Percentiles rank a stretch among this genome's conserved stretches.
These are phyloP conservation scores for Anisognathus igniventris DNA, from an alignment of 2,797 vertebrate species.

Conservation along the genomic window DNA sequence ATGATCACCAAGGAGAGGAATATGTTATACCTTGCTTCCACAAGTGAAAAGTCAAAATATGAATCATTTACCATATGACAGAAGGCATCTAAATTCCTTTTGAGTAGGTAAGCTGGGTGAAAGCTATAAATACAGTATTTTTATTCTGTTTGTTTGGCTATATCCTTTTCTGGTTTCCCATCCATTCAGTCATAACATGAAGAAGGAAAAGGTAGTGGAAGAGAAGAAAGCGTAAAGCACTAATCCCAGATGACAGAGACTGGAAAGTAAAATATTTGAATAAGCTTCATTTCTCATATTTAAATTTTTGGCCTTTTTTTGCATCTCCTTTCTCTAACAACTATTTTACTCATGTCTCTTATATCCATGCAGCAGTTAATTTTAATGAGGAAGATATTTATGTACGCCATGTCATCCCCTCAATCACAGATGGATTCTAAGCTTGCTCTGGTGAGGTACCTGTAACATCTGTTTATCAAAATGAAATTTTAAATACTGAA, in stretches of 20 bases:
- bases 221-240: conserved; percentile 8
- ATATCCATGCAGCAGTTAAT: not conserved
- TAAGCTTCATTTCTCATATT: not conserved
- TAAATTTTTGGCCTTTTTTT: not conserved
- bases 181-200: conserved; percentile 25
- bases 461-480: not conserved
- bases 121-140: conserved; percentile 19
- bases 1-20: conserved; percentile 1
- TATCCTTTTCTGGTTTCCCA: conserved; percentile 21
- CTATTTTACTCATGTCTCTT: not conserved
- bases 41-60: conserved; percentile 41
- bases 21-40: not conserved
- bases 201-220: not conserved
- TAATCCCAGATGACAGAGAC: not conserved
- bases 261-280: conserved; percentile 8
- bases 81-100: conserved; percentile 45
- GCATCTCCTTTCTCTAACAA: not conserved
- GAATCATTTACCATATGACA: conserved; percentile 2
- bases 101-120: conserved; percentile 26
- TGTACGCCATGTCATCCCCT: not conserved
- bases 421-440: not conserved
- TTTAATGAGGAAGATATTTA: not conserved
- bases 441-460: not conserved
- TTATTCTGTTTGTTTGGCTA: conserved; percentile 27
- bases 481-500: not conserved